Percentiles rank a stretch among this genome's conserved stretches.
Conservation (phyloP, 2,113 vertebrate genomes). For the Callopanchax toddi region DNA sequence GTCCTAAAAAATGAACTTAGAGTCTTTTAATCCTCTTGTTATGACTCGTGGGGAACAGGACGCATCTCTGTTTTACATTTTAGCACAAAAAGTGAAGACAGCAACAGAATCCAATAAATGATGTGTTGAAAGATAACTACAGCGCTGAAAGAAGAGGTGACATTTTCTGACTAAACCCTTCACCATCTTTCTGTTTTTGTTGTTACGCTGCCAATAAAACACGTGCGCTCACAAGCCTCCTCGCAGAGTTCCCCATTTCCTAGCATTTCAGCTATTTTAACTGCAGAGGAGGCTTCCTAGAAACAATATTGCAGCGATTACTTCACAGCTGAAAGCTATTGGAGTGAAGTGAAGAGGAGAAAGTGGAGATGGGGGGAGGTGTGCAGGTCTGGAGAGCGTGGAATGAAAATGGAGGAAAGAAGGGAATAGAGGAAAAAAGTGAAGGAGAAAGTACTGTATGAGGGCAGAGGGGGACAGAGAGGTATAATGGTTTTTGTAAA, state of each 20-base stretch:
- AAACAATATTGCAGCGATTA: slow-evolving; percentile 71
- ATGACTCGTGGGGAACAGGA: not conserved
- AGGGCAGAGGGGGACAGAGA: slow-evolving; percentile 6
- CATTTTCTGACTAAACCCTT: slow-evolving; percentile 15
- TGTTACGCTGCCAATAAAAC: slow-evolving; percentile 25
- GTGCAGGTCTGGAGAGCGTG: too few relatives aligned
- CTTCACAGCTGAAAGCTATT: slow-evolving; percentile 75
- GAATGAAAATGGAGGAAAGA: too few relatives aligned
- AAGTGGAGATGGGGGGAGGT: not conserved
- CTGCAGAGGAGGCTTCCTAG: slow-evolving; percentile 33
- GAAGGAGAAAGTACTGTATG: not conserved
- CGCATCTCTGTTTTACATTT: not conserved
- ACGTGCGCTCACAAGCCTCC: slow-evolving; percentile 36
- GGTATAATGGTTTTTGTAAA: not conserved
- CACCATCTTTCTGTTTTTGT: slow-evolving; percentile 12
- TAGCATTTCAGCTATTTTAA: slow-evolving; percentile 49
- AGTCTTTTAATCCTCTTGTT: not conserved
- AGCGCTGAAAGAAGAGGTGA: not conserved
- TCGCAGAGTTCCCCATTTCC: slow-evolving; percentile 34
- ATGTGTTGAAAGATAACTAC: slow-evolving; percentile 11
- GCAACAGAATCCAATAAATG: not conserved
- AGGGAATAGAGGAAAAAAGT: too few relatives aligned
- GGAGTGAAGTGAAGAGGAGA: slow-evolving; percentile 59
- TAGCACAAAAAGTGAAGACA: too few relatives aligned
- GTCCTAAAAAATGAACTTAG: slow-evolving; percentile 5